A percentile compares a stretch with the other conserved stretches of the same genome.
Conservation (phyloP, 2,888 invertebrate genomes). For the Physocephala rufipes region DNA sequence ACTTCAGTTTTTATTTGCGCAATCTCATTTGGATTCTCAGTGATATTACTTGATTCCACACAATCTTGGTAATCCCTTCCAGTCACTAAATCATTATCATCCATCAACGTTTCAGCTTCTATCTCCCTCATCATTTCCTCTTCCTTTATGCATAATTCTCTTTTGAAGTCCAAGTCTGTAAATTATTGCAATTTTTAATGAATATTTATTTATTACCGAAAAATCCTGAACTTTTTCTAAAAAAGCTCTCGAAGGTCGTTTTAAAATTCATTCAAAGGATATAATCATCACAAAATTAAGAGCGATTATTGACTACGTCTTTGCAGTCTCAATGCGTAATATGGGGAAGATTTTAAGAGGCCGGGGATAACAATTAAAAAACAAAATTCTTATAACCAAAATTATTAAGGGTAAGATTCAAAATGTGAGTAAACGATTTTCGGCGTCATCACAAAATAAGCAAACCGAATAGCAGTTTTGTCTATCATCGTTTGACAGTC, state of each 20-base stretch:
- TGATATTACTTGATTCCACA: background rate
- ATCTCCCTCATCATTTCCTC: conserved; percentile 9
- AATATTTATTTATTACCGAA: conserved; percentile 18
- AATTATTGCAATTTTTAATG: conserved; percentile 27
- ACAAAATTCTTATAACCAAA: too few species aligned
- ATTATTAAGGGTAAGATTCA: too few species aligned
- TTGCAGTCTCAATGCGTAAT: too few species aligned
- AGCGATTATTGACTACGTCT: too few species aligned
- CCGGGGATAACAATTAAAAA: too few species aligned
- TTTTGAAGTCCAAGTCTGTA: conserved; percentile 31
- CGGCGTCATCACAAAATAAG: too few species aligned
- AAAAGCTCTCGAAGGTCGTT: background rate
- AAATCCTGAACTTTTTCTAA: background rate
- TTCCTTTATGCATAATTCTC: conserved; percentile 15
- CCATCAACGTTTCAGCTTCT: background rate
- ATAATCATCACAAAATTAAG: too few species aligned
- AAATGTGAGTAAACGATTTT: too few species aligned
- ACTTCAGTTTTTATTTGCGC: conserved; percentile 16
- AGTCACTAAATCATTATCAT: background rate
- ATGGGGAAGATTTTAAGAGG: too few species aligned
- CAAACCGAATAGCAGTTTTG: too few species aligned
- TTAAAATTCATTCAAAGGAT: too few species aligned
- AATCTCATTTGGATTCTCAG: background rate
- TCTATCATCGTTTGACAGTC: too few species aligned
- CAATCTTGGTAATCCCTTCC: background rate